Evolutionary conservation across 64 coral and sea anemone genomes (phyloP).

Genomic region (Montipora capricornis): DNA sequence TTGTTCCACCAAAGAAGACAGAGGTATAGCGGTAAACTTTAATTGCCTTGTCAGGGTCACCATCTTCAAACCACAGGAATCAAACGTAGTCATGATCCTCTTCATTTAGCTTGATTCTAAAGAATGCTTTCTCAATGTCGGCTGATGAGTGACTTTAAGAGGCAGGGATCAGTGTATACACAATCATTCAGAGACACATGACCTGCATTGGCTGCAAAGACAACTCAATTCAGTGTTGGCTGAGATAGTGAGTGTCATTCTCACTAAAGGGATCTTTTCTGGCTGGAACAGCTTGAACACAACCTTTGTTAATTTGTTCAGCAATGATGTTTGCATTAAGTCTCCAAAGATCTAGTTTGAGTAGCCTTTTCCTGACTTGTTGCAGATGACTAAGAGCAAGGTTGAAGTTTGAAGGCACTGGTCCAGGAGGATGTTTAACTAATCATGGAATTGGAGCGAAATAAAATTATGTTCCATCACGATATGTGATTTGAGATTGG

Average conservation of each 20-base stretch:
- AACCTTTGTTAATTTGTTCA: constrained; percentile 14
- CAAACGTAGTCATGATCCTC: constrained; percentile 28
- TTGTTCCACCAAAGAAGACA: constrained; percentile 37
- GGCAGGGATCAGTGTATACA: constrained; percentile 16
- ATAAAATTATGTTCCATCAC: constrained; percentile 59
- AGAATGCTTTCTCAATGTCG: constrained; percentile 46
- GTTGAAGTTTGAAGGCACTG: constrained; percentile 26
- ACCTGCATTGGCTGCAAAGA: constrained; percentile 71
- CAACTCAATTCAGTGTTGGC: constrained; percentile 25
- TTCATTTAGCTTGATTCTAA: constrained; percentile 57
- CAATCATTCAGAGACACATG: constrained; percentile 57
- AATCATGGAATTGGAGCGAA: not conserved
- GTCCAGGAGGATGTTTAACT: constrained; percentile 23
- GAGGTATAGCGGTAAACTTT: constrained; percentile 33
- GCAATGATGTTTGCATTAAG: constrained; percentile 28
- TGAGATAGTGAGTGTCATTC: constrained; percentile 45
- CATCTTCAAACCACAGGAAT: constrained; percentile 61
- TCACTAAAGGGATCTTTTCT: constrained; percentile 11
- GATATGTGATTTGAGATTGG: constrained; percentile 50
- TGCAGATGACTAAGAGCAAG: constrained; percentile 18
- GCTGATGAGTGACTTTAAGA: constrained; percentile 12
- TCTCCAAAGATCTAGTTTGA: constrained; percentile 51
- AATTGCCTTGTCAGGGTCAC: not conserved
- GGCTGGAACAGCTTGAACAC: constrained; percentile 1
- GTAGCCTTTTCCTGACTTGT: constrained; percentile 28